Evolutionary conservation across 2,797 vertebrate species (phyloP), one percentile per base, ranked within the genome.

Genomic region (Emys orbicularis): DNA sequence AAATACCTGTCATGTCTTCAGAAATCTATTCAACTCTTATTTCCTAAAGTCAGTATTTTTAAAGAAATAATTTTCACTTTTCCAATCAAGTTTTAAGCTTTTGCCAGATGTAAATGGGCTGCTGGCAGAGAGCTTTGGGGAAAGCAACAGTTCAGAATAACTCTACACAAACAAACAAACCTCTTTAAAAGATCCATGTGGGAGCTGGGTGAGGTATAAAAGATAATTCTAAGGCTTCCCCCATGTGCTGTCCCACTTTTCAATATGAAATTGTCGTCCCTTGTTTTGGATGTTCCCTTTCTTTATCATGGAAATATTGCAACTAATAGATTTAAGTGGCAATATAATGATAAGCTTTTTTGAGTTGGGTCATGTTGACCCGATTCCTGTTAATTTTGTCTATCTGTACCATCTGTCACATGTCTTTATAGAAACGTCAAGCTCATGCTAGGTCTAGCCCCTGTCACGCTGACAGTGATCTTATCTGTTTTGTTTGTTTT

Each of bases 361-460:
- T 96, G 96, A 95, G 97, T 97, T 96, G 96, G 96, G 97, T 97
- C 97, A 97, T 95, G 97, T 97, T 97, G 97, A 97, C 95, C 95
- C 15, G 90, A 96, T 97, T 96, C 97, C 96, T 88, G 5, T 97
- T 96, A 93, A 86, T 95, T 96, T 95, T 96, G 93, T 96, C 95
- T 18, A 10, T 90, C 86, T 94, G 92, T 95, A 94, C 95, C 96
- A 92, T 86, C 92, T 96, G 88, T 84, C 94, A 72, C 84, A 93
- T 96, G 90, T 95, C 0, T 0, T 9, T 93, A 84, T 88, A 88
- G 85, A 89, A 88, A 72, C 68, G 8, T 81, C 89, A 90, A 79
- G 95, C 94, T 96, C 94, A 89, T 92, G 92, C 93, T 82, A 87
- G 94, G 95, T 84, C 90, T 72, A 87, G 23, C 72, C 92, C 89